Evolutionary conservation across 2,888 invertebrate genomes (phyloP), one percentile per base, ranked within the genome.

Genomic region (Xiphydria camelus): DNA sequence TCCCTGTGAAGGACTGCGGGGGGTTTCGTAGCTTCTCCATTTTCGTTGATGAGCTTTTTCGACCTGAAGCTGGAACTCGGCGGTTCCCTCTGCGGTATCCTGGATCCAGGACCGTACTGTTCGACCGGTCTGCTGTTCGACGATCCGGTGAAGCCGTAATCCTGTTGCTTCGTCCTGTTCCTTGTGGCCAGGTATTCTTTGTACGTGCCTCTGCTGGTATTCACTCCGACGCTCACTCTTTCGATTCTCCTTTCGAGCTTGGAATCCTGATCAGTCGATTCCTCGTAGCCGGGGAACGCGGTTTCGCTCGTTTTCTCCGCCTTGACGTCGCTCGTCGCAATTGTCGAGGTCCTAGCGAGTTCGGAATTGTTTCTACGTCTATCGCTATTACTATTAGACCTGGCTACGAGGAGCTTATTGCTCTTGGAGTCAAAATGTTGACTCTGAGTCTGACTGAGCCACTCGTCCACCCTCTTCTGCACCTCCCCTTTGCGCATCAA

Each of bases 381-480:
- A 4, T 68, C 69, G 2, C 68, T 65, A 33, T 62, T 70, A 36
- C 70, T 70, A 49, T 67, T 70, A 9, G 70, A 70, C 33, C 70
- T 55, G 2, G 61, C 64, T 17, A 70, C 32, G 0, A 45, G 14
- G 9, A 29, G 23, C 2, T 59, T 61, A n/a, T 56, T 55, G 9
- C 57, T 39, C 25, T 34, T 12, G 2, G 43, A n/a, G 14, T 17
- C 41, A 26, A 62, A 66, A 15, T 63, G 59, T 15, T 70, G 69
- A 15, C 50, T 62, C 20, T 70, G 65, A 1, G 67, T 64, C 41
- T 70, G 70, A 38, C 59, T 69, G 34, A 70, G 32, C 70, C 70
- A 70, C 42, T 70, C 70, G 45, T 70, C 70, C 5, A 70, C 70
- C 18, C 70, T 51, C 32, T 69, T 70, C 23, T 70, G 70, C 0